Evolutionary conservation across 2,888 invertebrate species (phyloP).

Genomic region (Sarcophaga rosellei): DNA sequence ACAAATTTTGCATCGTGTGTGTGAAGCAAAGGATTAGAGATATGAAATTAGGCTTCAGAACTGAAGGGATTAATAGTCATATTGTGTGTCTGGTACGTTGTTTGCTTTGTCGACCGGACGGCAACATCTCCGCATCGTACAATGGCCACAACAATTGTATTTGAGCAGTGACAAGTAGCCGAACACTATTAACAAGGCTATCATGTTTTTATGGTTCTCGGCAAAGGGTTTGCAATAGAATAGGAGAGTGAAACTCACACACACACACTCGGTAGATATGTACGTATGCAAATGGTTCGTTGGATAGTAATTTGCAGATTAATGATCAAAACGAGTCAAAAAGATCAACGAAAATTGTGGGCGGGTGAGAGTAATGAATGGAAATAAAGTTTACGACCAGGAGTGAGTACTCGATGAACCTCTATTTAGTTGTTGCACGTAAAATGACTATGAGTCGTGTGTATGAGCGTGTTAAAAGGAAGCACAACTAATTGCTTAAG

Average conservation of each 20-base stretch:
- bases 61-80: constrained; percentile 48
- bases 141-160: constrained; percentile 23
- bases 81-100: background rate
- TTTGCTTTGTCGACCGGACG: constrained; percentile 27
- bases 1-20: background rate
- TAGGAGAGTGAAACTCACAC: background rate
- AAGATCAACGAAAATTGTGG: constrained; percentile 43
- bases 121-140: constrained; percentile 39
- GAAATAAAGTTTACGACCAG: constrained; percentile 21
- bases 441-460: background rate
- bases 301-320: constrained; percentile 52
- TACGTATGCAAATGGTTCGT: constrained; percentile 60
- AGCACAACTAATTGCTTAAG: constrained; percentile 59
- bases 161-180: constrained; percentile 59
- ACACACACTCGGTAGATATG: constrained; percentile 30
- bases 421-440: constrained; percentile 27
- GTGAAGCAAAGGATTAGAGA: constrained; percentile 52
- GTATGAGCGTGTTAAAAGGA: background rate
- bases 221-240: constrained; percentile 33
- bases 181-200: constrained; percentile 52
- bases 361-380: background rate
- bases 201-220: constrained; percentile 59
- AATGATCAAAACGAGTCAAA: constrained; percentile 25
- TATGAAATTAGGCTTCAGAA: background rate
- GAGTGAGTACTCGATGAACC: constrained; percentile 49